phyloP scores from a whole-genome alignment of 2,888 invertebrate genomes.

The Oligia fasciuncula region DNA sequence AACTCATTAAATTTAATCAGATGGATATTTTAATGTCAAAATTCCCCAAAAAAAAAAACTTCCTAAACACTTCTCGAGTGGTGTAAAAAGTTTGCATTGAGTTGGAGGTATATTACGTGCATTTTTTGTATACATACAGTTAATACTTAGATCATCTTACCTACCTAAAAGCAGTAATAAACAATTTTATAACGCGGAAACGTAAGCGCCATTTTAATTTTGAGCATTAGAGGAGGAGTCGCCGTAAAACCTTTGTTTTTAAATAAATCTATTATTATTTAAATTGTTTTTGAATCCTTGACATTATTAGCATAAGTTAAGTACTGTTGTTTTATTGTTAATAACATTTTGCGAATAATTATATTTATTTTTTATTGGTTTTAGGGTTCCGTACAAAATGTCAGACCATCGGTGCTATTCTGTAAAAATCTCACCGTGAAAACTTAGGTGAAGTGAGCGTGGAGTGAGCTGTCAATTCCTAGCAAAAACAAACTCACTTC shows the following conservation, averaged over 20 bases:
- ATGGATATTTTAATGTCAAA: too few relatives aligned
- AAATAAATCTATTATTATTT: constrained; percentile 46
- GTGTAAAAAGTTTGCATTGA: background rate
- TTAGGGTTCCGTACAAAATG: background rate
- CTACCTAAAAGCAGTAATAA: background rate
- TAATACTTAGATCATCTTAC: background rate
- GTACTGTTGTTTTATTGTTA: constrained; percentile 31
- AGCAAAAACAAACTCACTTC: too few relatives aligned
- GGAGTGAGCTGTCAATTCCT: too few relatives aligned
- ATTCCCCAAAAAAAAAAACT: too few relatives aligned
- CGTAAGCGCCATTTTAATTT: constrained; percentile 6
- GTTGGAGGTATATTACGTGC: background rate
- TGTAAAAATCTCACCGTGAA: too few relatives aligned
- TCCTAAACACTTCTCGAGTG: too few relatives aligned
- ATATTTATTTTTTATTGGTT: background rate
- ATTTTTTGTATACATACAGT: background rate
- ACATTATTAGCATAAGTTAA: constrained; percentile 44
- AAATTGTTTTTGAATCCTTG: constrained; percentile 46
- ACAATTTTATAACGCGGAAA: constrained; percentile 35
- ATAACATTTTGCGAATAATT: constrained; percentile 6
- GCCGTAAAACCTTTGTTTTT: constrained; percentile 20
- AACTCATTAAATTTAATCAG: too few relatives aligned
- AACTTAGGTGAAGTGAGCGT: too few relatives aligned
- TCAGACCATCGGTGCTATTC: too few relatives aligned
- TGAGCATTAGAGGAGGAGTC: background rate